Conservation (phyloP, 2,888 invertebrate genomes). For the Agriopis leucophaearia region DNA sequence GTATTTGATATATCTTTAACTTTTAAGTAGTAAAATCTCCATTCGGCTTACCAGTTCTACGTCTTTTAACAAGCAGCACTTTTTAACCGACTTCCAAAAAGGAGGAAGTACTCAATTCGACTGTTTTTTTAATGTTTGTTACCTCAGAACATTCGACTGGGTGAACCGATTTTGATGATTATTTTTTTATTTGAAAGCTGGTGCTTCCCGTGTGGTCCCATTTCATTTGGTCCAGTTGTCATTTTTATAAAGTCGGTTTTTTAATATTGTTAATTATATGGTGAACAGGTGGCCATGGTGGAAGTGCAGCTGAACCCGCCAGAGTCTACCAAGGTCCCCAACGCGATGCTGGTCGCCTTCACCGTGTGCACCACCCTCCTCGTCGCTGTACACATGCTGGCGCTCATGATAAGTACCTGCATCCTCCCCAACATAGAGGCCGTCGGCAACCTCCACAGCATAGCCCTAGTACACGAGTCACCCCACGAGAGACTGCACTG, state of each 20-base stretch:
- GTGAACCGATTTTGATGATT: no score
- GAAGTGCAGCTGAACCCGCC: slow-evolving; percentile 95
- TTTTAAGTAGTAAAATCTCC: not conserved
- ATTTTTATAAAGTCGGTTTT: no score
- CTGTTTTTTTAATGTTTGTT: no score
- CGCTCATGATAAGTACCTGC: slow-evolving; percentile 99
- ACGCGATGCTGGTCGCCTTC: slow-evolving; percentile 94
- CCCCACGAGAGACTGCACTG: slow-evolving; percentile 95
- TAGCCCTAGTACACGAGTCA: slow-evolving; percentile 94
- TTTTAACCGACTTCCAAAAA: no score
- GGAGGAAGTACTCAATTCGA: no score
- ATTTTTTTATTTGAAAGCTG: no score
- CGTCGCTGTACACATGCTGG: slow-evolving; percentile 98
- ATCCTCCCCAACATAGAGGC: slow-evolving; percentile 99
- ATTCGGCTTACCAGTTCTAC: no score
- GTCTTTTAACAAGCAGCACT: no score
- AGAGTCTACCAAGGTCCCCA: slow-evolving; percentile 89
- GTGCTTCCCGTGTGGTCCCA: no score
- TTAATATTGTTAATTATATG: no score
- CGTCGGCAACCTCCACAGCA: slow-evolving; percentile 96
- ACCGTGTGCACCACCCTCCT: slow-evolving; percentile 97
- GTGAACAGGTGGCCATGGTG: slow-evolving; percentile 91
- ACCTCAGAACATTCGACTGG: no score
- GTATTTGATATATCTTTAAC: not conserved
- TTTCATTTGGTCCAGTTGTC: no score